Evolutionary conservation across 53 echinoderm and acorn worm genomes (phyloP), one percentile per base, ranked within the genome.

Genomic region (Temnopleurus reevesii): DNA sequence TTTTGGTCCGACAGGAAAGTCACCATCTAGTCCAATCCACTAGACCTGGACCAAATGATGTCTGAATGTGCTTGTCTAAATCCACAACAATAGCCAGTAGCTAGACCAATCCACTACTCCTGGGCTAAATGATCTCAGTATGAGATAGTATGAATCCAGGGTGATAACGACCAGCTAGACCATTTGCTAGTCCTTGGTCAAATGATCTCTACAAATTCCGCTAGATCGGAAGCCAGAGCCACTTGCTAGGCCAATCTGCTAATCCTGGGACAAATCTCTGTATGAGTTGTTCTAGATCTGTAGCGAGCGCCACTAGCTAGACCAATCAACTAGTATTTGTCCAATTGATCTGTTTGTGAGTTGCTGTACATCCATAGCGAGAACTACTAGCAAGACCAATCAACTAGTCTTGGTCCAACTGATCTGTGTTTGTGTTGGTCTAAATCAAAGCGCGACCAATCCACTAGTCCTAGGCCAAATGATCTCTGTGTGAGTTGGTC

Each of bases 381-480:
- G 60, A 19, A 59, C 19, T 59, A 6, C 60, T 25, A 59, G 23
- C 21, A 19, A 59, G 13, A 59, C 13, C 21, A 6, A 6, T 12
- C 15, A 17, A 59, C 60, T 59, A 66, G 66, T 66, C 66, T 30
- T 66, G 7, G 66, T 27, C 31, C 66, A 71, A 33, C 27, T 12
- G 34, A 34, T 28, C 71, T 17, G 7, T 24, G 21, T 51, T n/a
- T 51, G n/a, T 24, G 21, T 59, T n/a, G 59, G 9, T 45, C 76
- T 76, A 21, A 23, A 24, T 2, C 18, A 13, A 76, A 44, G 8
- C 18, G 59, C 59, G 2, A 59, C 10, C 26, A 45, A 36, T 41
- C 87, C 87, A 51, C 87, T 87, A 35, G 87, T 64, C 35, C 45
- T 26, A 15, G 92, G 92, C 92, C 92, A 92, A 27, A 28, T 30